These are phyloP conservation scores for Mesorhabditis spiculigera DNA, from an alignment of 2,888 invertebrate species.

Conservation along the genomic window DNA sequence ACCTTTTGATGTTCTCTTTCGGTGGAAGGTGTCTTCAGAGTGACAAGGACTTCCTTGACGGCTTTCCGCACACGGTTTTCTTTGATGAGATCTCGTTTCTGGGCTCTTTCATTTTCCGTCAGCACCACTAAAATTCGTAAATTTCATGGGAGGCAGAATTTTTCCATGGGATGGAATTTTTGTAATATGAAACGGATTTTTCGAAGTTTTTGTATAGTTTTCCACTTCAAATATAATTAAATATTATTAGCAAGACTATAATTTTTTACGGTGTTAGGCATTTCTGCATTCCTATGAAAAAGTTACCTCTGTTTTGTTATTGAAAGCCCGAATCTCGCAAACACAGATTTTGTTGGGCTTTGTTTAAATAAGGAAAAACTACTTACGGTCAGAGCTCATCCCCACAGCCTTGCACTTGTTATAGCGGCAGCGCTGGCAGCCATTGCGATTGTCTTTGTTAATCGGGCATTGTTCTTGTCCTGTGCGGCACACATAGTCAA, in stretches of 20 bases:
- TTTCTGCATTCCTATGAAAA: too few relatives aligned
- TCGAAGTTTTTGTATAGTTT: too few relatives aligned
- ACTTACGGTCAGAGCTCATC: slow-evolving; percentile 62
- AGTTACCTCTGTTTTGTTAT: too few relatives aligned
- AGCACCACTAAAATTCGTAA: slow-evolving; percentile 59
- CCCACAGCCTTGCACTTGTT: slow-evolving; percentile 61
- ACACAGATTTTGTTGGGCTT: too few relatives aligned
- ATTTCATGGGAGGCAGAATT: not conserved
- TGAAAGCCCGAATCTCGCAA: too few relatives aligned
- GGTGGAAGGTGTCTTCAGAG: not conserved
- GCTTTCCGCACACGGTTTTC: slow-evolving; percentile 58
- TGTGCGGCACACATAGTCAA: slow-evolving; percentile 60
- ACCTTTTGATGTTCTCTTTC: not conserved
- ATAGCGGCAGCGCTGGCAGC: slow-evolving; percentile 62
- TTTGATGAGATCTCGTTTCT: slow-evolving; percentile 61
- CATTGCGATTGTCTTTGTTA: slow-evolving; percentile 61
- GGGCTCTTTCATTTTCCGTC: slow-evolving; percentile 60
- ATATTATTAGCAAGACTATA: too few relatives aligned
- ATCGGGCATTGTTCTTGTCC: slow-evolving; percentile 58
- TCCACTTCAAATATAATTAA: too few relatives aligned
- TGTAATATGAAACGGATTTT: too few relatives aligned
- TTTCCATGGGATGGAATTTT: too few relatives aligned
- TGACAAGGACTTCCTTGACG: not conserved
- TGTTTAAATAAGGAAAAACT: not conserved
- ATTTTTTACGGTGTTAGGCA: too few relatives aligned